phyloP scores from a whole-genome alignment of 64 coral and sea anemone genomes.

The Stylophora pistillata region DNA sequence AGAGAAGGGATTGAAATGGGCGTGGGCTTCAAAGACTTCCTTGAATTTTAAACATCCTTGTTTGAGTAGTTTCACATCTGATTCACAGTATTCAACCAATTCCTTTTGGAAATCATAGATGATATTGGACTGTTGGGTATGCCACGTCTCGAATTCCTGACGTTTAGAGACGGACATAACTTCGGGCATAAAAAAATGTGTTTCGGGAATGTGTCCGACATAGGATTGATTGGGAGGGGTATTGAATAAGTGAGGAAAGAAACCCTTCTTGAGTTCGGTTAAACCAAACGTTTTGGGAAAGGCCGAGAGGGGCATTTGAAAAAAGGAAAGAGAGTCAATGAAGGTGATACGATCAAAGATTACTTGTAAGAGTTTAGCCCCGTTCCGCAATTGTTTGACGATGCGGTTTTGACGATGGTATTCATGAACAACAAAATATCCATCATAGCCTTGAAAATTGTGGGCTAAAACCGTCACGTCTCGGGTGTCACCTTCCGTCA shows the following conservation, averaged over 20 bases:
- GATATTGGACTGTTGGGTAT: not conserved
- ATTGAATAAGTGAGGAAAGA: slow-evolving; percentile 41
- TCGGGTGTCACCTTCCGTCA: not conserved
- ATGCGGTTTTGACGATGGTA: not conserved
- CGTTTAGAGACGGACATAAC: slow-evolving; percentile 7
- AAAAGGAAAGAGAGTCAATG: slow-evolving; percentile 50
- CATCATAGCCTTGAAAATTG: slow-evolving; percentile 45
- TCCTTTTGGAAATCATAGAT: slow-evolving; percentile 26
- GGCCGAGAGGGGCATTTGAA: slow-evolving; percentile 10
- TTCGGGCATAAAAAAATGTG: not conserved
- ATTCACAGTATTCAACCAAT: not conserved
- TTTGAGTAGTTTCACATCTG: not conserved
- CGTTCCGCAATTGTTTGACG: slow-evolving; percentile 16
- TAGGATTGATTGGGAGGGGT: not conserved
- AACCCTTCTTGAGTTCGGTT: slow-evolving; percentile 1
- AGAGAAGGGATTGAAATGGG: not conserved
- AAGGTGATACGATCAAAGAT: not conserved
- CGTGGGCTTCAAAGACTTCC: not conserved
- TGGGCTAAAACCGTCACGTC: slow-evolving; percentile 19
- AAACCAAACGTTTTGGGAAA: slow-evolving; percentile 45
- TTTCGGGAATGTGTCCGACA: not conserved
- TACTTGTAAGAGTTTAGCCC: slow-evolving; percentile 29
- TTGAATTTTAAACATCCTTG: not conserved
- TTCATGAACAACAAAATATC: slow-evolving; percentile 6
- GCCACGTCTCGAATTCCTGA: not conserved